Percentiles rank a stretch among this genome's conserved stretches.
These are phyloP conservation scores for Procambarus virginalis DNA, from an alignment of 1,140 invertebrate species.

Conservation along the genomic window DNA sequence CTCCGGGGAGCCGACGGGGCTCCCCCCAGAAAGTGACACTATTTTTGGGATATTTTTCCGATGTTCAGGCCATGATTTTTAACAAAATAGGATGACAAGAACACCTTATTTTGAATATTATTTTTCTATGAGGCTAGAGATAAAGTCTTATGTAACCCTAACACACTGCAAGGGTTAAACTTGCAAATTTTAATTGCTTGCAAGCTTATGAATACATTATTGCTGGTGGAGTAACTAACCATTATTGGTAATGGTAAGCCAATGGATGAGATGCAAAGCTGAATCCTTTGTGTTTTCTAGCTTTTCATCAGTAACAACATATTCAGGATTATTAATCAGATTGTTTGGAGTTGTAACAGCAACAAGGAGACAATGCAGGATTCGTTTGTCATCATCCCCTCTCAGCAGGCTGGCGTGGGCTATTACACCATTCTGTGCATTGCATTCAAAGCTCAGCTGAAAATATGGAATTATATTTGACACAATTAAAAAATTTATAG, in stretches of 20 bases:
- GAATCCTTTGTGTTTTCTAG: slow-evolving; percentile 3
- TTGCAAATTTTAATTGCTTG: too few species aligned
- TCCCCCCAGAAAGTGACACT: too few species aligned
- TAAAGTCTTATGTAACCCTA: too few species aligned
- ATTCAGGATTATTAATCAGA: slow-evolving; percentile 2
- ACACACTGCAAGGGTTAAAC: too few species aligned
- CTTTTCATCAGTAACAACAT: slow-evolving; percentile 30
- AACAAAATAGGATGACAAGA: too few species aligned
- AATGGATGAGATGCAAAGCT: slow-evolving; percentile 32
- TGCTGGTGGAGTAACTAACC: slow-evolving; percentile 7
- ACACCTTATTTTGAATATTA: too few species aligned
- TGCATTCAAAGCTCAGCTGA: slow-evolving; percentile 29
- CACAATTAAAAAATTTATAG: too few species aligned
- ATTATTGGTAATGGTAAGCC: slow-evolving; percentile 41
- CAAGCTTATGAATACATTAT: neutral
- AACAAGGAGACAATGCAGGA: slow-evolving; percentile 38
- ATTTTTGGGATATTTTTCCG: too few species aligned
- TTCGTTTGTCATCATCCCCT: neutral
- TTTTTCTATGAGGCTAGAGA: too few species aligned
- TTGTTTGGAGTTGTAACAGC: slow-evolving; percentile 33
- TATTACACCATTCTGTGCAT: slow-evolving; percentile 22
- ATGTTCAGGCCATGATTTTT: too few species aligned
- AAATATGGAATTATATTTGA: neutral
- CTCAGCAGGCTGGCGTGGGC: neutral
- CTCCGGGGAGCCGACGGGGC: too few species aligned